These are phyloP conservation scores for Ypsolopha scabrella DNA, from an alignment of 2,888 invertebrate species.

Conservation along the genomic window DNA sequence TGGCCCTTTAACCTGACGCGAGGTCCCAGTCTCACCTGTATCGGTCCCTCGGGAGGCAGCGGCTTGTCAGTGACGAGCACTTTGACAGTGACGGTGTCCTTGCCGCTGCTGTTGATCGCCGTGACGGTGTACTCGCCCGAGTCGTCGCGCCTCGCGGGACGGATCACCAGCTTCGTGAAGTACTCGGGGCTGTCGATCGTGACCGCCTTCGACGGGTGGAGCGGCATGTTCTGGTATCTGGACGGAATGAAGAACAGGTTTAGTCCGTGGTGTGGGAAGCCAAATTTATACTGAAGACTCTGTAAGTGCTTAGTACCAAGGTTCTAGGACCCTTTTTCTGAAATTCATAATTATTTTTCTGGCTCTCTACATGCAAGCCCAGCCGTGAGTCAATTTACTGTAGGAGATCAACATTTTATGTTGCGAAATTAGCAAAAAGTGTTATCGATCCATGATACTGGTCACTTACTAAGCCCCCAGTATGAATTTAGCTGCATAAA, in stretches of 20 bases:
- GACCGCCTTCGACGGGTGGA: conserved; percentile 76
- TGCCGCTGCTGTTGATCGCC: conserved; percentile 89
- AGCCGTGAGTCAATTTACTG: no score
- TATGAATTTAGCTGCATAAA: no score
- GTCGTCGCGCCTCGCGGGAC: conserved; percentile 85
- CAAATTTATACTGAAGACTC: no score
- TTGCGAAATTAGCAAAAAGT: no score
- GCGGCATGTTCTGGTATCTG: conserved; percentile 82
- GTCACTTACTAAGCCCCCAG: no score
- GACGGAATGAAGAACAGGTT: neutral
- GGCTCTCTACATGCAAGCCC: no score
- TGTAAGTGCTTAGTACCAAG: neutral
- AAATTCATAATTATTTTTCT: no score
- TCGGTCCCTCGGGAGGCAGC: conserved; percentile 87
- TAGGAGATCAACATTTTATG: no score
- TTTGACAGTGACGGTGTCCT: conserved; percentile 84
- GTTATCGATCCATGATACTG: no score
- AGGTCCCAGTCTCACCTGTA: conserved; percentile 74
- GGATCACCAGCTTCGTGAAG: conserved; percentile 85
- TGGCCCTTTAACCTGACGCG: no score
- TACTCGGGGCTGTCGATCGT: conserved; percentile 88
- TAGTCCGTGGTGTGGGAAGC: neutral
- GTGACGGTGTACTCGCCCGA: conserved; percentile 89
- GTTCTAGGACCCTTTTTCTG: no score
- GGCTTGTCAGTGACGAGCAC: conserved; percentile 92